Evolutionary conservation across 2,888 invertebrate species (phyloP).

Genomic region (Priocnemis perturbator): DNA sequence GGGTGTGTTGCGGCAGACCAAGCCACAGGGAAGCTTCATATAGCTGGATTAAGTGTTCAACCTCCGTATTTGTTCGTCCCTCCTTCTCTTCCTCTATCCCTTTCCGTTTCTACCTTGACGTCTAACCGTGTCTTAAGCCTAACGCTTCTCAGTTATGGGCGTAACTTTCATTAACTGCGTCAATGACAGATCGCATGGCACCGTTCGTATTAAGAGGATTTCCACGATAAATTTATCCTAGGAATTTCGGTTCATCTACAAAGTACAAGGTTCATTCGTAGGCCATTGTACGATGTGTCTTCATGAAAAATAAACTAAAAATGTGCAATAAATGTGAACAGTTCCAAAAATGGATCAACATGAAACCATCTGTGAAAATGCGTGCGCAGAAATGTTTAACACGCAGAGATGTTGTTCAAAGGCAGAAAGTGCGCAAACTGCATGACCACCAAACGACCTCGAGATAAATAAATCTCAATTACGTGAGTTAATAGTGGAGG

Average conservation of each 20-base stretch:
- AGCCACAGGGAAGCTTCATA: slow-evolving; percentile 65
- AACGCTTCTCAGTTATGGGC: slow-evolving; percentile 53
- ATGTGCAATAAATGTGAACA: too few relatives aligned
- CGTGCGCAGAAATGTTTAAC: background rate
- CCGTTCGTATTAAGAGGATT: slow-evolving; percentile 51
- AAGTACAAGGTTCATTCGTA: too few relatives aligned
- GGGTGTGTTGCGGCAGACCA: slow-evolving; percentile 54
- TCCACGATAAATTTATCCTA: slow-evolving; percentile 27
- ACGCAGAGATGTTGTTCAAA: slow-evolving; percentile 1
- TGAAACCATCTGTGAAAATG: too few relatives aligned
- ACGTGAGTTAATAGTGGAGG: slow-evolving; percentile 68
- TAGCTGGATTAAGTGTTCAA: slow-evolving; percentile 60
- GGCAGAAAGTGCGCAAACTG: slow-evolving; percentile 3
- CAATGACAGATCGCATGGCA: slow-evolving; percentile 68
- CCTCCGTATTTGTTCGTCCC: slow-evolving; percentile 43
- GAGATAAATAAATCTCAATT: slow-evolving; percentile 75
- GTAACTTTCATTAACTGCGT: slow-evolving; percentile 69
- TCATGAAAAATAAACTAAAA: too few relatives aligned
- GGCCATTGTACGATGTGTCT: too few relatives aligned
- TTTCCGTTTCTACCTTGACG: slow-evolving; percentile 12
- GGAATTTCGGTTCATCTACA: too few relatives aligned
- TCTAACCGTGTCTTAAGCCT: slow-evolving; percentile 52
- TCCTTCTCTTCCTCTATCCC: slow-evolving; percentile 4
- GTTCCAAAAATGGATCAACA: too few relatives aligned
- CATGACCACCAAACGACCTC: slow-evolving; percentile 48